Base-by-base conservation (phyloP, 2,797 vertebrate genomes). In the Anguilla anguilla region DNA sequence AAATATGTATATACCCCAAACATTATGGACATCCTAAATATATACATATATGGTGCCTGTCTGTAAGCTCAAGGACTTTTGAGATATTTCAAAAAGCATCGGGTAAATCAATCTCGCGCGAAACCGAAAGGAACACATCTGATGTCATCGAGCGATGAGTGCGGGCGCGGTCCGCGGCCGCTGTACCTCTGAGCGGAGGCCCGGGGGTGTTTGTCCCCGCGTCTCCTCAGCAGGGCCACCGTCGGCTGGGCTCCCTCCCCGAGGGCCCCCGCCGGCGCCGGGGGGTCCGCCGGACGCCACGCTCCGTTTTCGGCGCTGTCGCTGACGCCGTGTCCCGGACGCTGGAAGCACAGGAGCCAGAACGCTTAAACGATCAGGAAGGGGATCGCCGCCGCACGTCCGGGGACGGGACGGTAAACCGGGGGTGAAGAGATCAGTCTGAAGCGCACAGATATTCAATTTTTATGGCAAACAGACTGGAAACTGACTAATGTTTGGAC, bases 71-170 rank as follows among this genome's bases (percentile, higher is more conserved):
- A 93, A 95, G 97, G 97, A 96, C 95, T 96, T 96, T 93, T 93
- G 96, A 98, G 97, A 97, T 98, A 98, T 98, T 98, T 98, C 96
- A 97, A 96, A 97, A 96, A 95, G 43, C 96, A 96, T 96, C 96
- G 93, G 95, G 94, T 95, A 97, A 98, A 98, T 97, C 97, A 97
- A 97, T 97, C 96, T 97, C 97, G 98, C 97, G 97, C 96, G 96
- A 97, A 98, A 98, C 97, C 95, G 97, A 98, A 98, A 98, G 97
- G 96, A 97, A 98, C 97, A 96, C 96, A 96, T 97, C 95, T 96
- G 98, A 98, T 98, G 97, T 98, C 97, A 98, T 97, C 97, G 97
- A 98, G 96, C 97, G 98, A 98, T 98, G 96, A 97, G 96, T 96
- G 97, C 97, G 95, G 95, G 91, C 95, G 95, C 96, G 96, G 96